Conservation (phyloP, 2,888 invertebrate species). For the Zygogramma bicolorata region DNA sequence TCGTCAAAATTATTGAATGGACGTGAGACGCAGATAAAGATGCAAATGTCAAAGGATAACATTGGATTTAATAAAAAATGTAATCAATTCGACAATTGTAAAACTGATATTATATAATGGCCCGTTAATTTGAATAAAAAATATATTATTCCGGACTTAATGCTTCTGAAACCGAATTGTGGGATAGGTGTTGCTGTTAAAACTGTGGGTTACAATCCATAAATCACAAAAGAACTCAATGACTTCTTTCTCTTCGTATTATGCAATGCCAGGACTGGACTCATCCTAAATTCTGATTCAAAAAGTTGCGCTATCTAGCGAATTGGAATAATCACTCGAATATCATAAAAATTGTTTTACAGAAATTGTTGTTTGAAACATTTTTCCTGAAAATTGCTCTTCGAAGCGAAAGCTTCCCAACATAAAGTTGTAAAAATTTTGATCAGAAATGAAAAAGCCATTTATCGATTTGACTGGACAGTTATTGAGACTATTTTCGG, state of each 20-base stretch:
- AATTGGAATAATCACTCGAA: not conserved
- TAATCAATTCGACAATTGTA: constrained; percentile 2
- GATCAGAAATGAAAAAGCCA: no score
- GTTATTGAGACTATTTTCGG: no score
- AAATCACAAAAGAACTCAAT: constrained; percentile 5
- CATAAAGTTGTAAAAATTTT: no score
- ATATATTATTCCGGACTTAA: not conserved
- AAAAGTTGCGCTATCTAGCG: no score
- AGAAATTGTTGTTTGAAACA: no score
- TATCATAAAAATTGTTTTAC: not conserved
- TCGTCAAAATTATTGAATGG: not conserved
- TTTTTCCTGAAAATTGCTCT: no score
- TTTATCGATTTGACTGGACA: no score
- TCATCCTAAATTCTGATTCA: not conserved
- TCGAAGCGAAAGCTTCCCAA: no score
- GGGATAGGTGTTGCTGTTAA: not conserved
- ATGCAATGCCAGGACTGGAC: constrained; percentile 6
- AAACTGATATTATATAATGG: constrained; percentile 2
- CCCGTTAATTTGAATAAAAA: not conserved
- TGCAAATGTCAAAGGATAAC: constrained; percentile 1
- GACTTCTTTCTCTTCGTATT: constrained; percentile 8
- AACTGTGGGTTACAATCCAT: not conserved
- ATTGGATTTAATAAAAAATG: not conserved
- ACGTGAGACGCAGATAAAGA: constrained; percentile 1
- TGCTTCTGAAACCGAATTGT: constrained; percentile 2